Evolutionary conservation across 2,888 invertebrate genomes (phyloP).

Genomic region (Ypsolopha sequella): DNA sequence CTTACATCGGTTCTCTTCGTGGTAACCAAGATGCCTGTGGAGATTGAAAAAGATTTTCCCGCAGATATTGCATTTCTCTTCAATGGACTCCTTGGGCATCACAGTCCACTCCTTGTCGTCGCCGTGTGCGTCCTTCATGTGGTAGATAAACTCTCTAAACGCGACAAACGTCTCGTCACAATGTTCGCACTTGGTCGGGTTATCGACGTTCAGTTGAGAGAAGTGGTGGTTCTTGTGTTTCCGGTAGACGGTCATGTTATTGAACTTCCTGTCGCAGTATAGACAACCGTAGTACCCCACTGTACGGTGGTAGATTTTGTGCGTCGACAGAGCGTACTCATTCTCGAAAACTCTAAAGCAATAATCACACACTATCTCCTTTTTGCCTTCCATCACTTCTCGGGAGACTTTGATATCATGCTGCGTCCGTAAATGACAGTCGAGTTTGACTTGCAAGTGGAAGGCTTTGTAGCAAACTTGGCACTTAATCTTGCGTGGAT

Average conservation of each 20-base stretch:
- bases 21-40: conserved; percentile 52
- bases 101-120: conserved; percentile 61
- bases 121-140: conserved; percentile 55
- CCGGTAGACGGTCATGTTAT: conserved; percentile 52
- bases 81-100: conserved; percentile 49
- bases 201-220: conserved; percentile 47
- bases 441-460: conserved; percentile 59
- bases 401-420: conserved; percentile 37
- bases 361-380: conserved; percentile 54
- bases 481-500: conserved; percentile 54
- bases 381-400: conserved; percentile 31
- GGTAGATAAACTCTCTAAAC: conserved; percentile 63
- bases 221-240: conserved; percentile 66
- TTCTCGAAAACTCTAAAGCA: conserved; percentile 61
- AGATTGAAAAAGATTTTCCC: conserved; percentile 54
- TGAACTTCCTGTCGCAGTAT: conserved; percentile 64
- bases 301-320: conserved; percentile 57
- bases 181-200: conserved; percentile 57
- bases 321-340: conserved; percentile 43
- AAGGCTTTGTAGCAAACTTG: conserved; percentile 61
- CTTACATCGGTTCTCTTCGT: conserved; percentile 59
- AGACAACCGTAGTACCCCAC: conserved; percentile 57
- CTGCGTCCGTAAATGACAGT: conserved; percentile 55
- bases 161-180: conserved; percentile 69
- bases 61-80: conserved; percentile 54